phyloP scores from a whole-genome alignment of 2,113 vertebrate genomes.

The Rhinoderma darwinii region DNA sequence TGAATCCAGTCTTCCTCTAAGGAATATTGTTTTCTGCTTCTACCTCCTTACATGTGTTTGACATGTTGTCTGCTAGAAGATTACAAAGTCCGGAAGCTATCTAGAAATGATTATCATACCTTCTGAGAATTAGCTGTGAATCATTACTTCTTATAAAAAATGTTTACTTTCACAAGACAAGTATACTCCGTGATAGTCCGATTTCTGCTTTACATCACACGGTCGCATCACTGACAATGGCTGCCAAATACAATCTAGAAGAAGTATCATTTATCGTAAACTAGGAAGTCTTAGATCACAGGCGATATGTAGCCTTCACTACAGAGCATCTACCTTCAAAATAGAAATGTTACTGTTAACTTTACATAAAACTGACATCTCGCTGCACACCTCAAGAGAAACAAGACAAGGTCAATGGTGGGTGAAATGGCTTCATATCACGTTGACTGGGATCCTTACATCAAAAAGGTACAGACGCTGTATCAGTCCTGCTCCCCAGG shows the following conservation, averaged over 20 bases:
- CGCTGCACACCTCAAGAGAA: background rate
- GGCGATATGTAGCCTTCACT: background rate
- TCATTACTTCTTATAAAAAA: background rate
- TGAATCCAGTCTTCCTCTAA: background rate
- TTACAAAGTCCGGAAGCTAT: constrained; percentile 38
- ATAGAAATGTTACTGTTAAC: background rate
- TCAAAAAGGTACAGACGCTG: background rate
- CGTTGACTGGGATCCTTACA: background rate
- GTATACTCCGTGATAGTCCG: background rate
- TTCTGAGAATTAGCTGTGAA: background rate
- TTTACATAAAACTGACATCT: constrained; percentile 14
- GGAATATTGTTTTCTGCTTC: background rate
- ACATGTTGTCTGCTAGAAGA: constrained; percentile 3
- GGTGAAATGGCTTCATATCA: constrained; percentile 16
- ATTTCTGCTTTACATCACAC: background rate
- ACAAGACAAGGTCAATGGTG: constrained; percentile 8
- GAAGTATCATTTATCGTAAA: background rate
- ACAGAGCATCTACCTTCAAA: background rate
- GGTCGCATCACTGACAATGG: background rate
- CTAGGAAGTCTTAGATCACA: background rate
- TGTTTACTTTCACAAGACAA: background rate
- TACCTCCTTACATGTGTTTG: constrained; percentile 11
- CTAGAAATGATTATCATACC: constrained; percentile 32
- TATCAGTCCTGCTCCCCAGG: background rate
- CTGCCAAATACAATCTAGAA: background rate